Base-by-base conservation (phyloP, 2,113 vertebrate genomes). In the Peromyscus californicus region DNA sequence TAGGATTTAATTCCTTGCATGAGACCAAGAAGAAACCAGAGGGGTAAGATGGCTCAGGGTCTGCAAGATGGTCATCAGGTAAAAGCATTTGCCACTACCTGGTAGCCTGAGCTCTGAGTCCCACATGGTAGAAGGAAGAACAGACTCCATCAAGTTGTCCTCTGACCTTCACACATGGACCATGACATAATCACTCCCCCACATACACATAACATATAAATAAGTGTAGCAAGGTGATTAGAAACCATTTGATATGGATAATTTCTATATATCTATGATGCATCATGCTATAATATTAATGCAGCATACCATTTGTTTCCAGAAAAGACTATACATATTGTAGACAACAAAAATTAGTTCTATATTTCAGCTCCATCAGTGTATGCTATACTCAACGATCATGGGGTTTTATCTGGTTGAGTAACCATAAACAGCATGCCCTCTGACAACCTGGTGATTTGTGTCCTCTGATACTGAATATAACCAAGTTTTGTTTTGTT, bases 261-360 rank as follows among this genome's bases (percentile, higher is more conserved):
- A 95, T 91, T 92, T 95, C 51, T 78, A 31, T 33, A n/a, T 65
- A 39, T 92, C 33, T 26, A 69, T 54, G 89, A 82, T 54, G 11
- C n/a, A 31, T 85, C 54, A 63, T 67, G 31, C 19, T 45, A 17
- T 39, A 65, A 63, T 70, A 17, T 39, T 97, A 90, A 79, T 92
- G 75, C 88, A 96, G 72, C 51, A 86, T 72, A 69, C 24, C 83
- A 21, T 93, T 79, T 95, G 72, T 97, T 95, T 94, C 79, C 42
- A 29, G 83, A 93, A 84, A 39, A 90, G 61, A 69, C 91, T 65
- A 51, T 54, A 17, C 11, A 29, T 45, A 57, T 83, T 22, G 31
- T 36, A 92, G n/a, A 17, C 67, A 36, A 70, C 19, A 85, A 85
- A 97, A 78, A 93, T 69, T 48, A 42, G 39, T 92, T 91, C 24